Evolutionary conservation across 2,888 invertebrate species (phyloP), one percentile per base, ranked within the genome.

Genomic region (Lycocerus yunnanus): DNA sequence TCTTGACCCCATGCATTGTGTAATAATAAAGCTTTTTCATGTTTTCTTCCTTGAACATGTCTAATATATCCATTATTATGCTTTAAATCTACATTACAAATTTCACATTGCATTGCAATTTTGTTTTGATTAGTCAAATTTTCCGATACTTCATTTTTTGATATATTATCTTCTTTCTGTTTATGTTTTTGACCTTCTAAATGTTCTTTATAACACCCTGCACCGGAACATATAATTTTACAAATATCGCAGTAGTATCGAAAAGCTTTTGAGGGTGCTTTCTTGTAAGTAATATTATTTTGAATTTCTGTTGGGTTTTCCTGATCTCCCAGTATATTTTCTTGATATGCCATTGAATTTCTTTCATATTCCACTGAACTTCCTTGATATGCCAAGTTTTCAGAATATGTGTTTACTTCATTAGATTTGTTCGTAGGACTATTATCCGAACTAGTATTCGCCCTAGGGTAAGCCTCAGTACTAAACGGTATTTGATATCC

Each of bases 211-310:
- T 96, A 97, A 0, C 97, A 96, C 89, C 93, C 87, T 1, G 88
- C 87, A 60, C 84, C 86, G 24, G 87, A 86, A 76, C 87, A 87
- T 77, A 87, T 98, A 84, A 99, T 98, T 88, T 99, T 98, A 88
- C 99, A 99, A n/a, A 98, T 97, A 87, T 99, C 98, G 87, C 99
- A 99, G 88, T 98, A 99, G 88, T 98, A 98, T 85, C 97, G 96
- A 85, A 96, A 96, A 27, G 96, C 95, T 84, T 96, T 95, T 15
- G 96, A 96, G 72, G 95, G 94, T 21, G 93, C 93, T 88, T 94
- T 95, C 77, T 92, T 91, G 68, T 93, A 89, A 85, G 92, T 91
- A 83, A 90, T 88, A 85, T 91, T 91, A 61, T 89, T 89, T 77
- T 91, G 91, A 70, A 88, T 79, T 91, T 89, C 74, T 91, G n/a